Percentiles rank a stretch among this genome's conserved stretches.
These are phyloP conservation scores for Helogale parvula DNA, from an alignment of 2,113 vertebrate genomes.

Conservation along the genomic window DNA sequence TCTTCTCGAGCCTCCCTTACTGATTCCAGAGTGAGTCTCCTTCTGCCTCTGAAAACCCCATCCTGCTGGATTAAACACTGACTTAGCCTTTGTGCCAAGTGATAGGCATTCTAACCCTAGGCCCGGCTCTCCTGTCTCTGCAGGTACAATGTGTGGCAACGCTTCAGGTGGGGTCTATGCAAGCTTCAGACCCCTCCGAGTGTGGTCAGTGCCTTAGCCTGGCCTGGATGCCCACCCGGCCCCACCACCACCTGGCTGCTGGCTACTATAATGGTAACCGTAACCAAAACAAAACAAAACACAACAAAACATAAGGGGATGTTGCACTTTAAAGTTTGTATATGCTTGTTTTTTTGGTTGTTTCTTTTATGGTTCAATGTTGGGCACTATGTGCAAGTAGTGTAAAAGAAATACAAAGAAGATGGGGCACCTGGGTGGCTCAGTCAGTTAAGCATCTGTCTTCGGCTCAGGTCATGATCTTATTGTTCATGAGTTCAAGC, in stretches of 20 bases:
- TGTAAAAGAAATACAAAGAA: background rate
- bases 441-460: too few relatives aligned
- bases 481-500: too few relatives aligned
- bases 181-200: slow-evolving; percentile 80
- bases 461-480: too few relatives aligned
- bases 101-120: background rate
- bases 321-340: background rate
- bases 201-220: slow-evolving; percentile 93
- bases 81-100: background rate
- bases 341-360: slow-evolving; percentile 26
- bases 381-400: background rate
- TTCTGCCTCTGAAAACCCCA: background rate
- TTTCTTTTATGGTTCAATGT: slow-evolving; percentile 10
- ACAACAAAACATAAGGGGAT: background rate
- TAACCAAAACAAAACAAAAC: background rate
- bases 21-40: background rate
- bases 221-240: slow-evolving; percentile 94
- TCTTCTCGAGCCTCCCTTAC: background rate
- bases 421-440: too few relatives aligned
- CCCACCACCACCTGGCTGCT: slow-evolving; percentile 92
- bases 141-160: slow-evolving; percentile 88
- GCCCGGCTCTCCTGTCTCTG: background rate
- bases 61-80: background rate
- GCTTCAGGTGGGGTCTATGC: slow-evolving; percentile 92
- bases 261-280: slow-evolving; percentile 96